Evolutionary conservation across 2,888 invertebrate species (phyloP), one percentile per base, ranked within the genome.

Genomic region (Lithophane socia): DNA sequence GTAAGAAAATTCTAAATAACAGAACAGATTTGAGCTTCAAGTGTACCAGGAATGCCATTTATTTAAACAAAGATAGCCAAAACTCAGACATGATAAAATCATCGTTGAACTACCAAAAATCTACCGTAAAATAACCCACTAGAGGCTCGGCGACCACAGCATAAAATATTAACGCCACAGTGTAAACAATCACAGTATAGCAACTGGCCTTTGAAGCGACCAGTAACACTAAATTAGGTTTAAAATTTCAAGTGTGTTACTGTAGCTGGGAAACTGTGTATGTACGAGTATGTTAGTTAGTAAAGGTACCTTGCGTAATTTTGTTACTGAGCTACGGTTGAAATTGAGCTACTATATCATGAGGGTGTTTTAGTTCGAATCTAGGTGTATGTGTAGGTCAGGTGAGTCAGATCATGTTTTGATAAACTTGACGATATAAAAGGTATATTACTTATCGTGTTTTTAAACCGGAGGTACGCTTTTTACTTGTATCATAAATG

Each of bases 161-260:
- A 66, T 80, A 82, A 87, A 87, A 84, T 87, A 87, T 87, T 79
- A 70, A 86, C 65, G 75, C 12, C 60, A 58, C 58, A 77, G 67
- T 18, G 84, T 84, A 86, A 77, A 87, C 86, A 87, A 79, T 86
- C 82, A 74, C 61, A 73, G 75, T 58, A 44, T 54, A 12, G 24
- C 69, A 56, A 61, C 61, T 4, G 37, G 82, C 70, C 79, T 87
- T 86, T 84, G 79, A 77, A 82, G 82, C 77, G 74, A 56, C 56
- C 54, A 66, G 74, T 72, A 63, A 69, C 82, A 74, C 66, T 64
- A 77, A 87, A 87, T 87, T 87, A 84, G 73, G 84, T 87, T 87
- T 86, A 86, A 87, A 87, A 82, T 87, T 84, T 84, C 75, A 87
- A 75, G 77, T 73, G 72, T 69, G 65, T 80, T 66, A 63, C 58